phyloP scores from a whole-genome alignment of 2,888 invertebrate genomes.

The Nomada flava region DNA sequence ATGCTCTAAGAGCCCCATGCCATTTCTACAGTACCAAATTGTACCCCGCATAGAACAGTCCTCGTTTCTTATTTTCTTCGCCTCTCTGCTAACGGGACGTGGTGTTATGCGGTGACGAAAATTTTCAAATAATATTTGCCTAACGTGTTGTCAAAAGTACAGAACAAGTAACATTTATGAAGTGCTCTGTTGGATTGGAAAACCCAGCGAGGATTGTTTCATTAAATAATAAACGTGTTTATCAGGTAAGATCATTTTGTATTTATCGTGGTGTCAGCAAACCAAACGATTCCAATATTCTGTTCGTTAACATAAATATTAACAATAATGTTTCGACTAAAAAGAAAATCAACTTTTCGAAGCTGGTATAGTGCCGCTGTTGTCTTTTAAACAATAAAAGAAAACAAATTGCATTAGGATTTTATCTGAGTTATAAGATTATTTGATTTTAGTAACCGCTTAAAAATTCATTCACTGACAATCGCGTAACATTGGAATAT shows the following conservation, averaged over 20 bases:
- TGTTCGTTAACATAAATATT: neutral
- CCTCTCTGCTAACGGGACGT: constrained; percentile 13
- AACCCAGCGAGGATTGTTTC: constrained; percentile 10
- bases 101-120: constrained; percentile 42
- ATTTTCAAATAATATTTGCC: neutral
- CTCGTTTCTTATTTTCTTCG: constrained; percentile 65
- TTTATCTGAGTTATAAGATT: neutral
- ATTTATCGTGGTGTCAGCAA: neutral
- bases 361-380: too few relatives aligned
- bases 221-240: neutral
- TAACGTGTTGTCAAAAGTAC: neutral
- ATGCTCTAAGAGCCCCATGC: constrained; percentile 78
- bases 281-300: neutral
- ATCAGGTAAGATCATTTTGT: constrained; percentile 22
- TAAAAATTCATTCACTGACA: neutral
- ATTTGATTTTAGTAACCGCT: neutral
- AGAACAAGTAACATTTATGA: neutral
- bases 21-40: constrained; percentile 80
- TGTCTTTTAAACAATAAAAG: too few relatives aligned
- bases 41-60: constrained; percentile 74
- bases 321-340: neutral
- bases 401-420: neutral
- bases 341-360: too few relatives aligned
- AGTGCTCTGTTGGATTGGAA: constrained; percentile 25
- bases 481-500: too few relatives aligned